A percentile compares a stretch with the other conserved stretches of the same genome.
Evolutionary conservation across 2,113 vertebrate genomes (phyloP).

Genomic region (Gymnarchus niloticus): DNA sequence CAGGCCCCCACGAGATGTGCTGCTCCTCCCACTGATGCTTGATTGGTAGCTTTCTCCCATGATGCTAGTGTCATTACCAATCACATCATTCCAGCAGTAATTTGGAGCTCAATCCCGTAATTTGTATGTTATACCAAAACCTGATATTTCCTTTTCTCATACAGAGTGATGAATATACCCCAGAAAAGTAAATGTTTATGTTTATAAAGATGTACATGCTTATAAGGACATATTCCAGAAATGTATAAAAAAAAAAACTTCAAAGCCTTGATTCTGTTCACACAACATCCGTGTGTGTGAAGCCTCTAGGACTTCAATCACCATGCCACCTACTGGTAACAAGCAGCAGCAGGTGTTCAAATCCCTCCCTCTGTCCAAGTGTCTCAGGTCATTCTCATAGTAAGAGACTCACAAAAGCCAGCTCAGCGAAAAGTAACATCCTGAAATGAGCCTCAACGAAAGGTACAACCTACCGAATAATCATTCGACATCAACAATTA

Average conservation of each 20-base stretch:
- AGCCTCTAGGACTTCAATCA: not conserved
- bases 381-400: not conserved
- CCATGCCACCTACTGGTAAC: not conserved
- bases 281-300: not conserved
- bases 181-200: no score
- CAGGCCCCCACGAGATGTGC: not conserved
- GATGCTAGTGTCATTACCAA: not conserved
- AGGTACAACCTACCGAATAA: not conserved
- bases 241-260: no score
- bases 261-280: not conserved
- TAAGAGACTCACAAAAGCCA: not conserved
- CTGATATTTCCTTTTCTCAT: not conserved
- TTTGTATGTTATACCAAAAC: not conserved
- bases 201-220: no score
- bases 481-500: not conserved
- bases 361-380: not conserved
- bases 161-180: not conserved
- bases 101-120: not conserved
- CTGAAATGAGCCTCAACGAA: not conserved
- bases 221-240: no score
- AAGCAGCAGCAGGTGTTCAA: not conserved
- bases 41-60: not conserved
- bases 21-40: not conserved
- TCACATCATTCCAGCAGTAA: not conserved
- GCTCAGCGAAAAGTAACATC: not conserved